Base-by-base conservation (phyloP, 1,140 invertebrate species). In the Trichonephila clavata region DNA sequence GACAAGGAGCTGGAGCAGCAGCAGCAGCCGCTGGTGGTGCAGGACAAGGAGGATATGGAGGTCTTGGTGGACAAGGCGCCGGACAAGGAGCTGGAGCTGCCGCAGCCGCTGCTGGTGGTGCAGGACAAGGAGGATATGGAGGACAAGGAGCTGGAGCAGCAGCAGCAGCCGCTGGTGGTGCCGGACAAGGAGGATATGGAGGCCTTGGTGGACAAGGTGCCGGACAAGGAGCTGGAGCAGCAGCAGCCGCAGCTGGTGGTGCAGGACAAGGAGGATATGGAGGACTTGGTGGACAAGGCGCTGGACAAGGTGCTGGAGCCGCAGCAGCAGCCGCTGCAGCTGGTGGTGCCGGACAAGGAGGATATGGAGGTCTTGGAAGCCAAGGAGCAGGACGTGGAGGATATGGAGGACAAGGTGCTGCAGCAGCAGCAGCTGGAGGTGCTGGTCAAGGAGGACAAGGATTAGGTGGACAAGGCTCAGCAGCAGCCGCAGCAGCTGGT, bases 191-290 rank as follows among this genome's bases (percentile, higher is more conserved):
- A 81, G 77, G 77, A 81, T 39, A 32, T 20, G 77, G 77, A 81
- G 27, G 32, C 3, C 32, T 32, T 32, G 32, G 43, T 10, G 77
- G 77, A 81, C 43, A 32, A 32, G 77, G 77, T 16, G 14, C 14
- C 16, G 43, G 8, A 27, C 50, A 18, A 43, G 57, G 18, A 8
- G 86, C 20, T 21, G 86, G 24, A 59, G 59, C 50, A 87, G 86
- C 59, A 87, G 86, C 86, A 61, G 86, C 50, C 7, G 86, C 86
- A 61, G 86, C 86, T 27, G 59, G 16, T 21, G 57, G 16, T 87
- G 86, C 86, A 16, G 86, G 77, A 50, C 16, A 8, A 21, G 39
- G 21, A 21, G 14, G 77, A 81, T 39, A 14, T 18, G 77, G 77
- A 43, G 77, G 32, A 18, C 32, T 21, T 18, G 77, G 77, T 81